These are phyloP conservation scores for Eupithecia tripunctaria DNA, from an alignment of 2,888 invertebrate species.

Conservation along the genomic window DNA sequence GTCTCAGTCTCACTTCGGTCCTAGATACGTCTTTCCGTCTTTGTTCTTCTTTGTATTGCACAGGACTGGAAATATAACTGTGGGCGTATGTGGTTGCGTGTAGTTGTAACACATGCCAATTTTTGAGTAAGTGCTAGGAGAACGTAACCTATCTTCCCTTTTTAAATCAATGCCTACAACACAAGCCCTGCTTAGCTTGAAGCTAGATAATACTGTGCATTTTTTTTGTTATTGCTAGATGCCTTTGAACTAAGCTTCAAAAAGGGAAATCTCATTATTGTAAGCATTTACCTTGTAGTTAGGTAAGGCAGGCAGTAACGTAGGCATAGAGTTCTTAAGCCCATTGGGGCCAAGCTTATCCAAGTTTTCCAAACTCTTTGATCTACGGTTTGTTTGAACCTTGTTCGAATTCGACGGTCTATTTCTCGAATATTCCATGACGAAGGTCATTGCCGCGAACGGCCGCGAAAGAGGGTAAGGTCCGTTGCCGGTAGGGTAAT, in stretches of 20 bases:
- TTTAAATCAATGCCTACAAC: too few species aligned
- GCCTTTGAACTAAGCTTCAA: not conserved
- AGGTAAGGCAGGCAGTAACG: not conserved
- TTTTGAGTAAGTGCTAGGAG: too few species aligned
- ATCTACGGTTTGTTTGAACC: not conserved
- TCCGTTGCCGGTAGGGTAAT: conserved; percentile 4
- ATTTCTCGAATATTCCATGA: conserved; percentile 3
- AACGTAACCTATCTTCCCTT: too few species aligned
- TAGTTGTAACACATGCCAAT: too few species aligned
- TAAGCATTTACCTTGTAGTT: not conserved
- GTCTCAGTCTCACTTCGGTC: too few species aligned
- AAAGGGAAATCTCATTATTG: not conserved
- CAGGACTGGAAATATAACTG: too few species aligned
- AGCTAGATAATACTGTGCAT: too few species aligned
- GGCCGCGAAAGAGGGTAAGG: not conserved
- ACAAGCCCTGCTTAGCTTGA: too few species aligned
- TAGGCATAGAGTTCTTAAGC: not conserved
- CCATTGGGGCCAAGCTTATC: not conserved
- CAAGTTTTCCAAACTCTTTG: not conserved
- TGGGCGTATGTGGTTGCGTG: too few species aligned
- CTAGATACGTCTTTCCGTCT: too few species aligned
- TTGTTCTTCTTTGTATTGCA: too few species aligned
- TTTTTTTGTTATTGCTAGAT: too few species aligned
- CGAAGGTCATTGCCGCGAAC: conserved; percentile 3
- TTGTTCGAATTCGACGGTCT: not conserved